These are phyloP conservation scores for Alfaro cultratus DNA, from an alignment of 2,797 vertebrate species.

Conservation along the genomic window DNA sequence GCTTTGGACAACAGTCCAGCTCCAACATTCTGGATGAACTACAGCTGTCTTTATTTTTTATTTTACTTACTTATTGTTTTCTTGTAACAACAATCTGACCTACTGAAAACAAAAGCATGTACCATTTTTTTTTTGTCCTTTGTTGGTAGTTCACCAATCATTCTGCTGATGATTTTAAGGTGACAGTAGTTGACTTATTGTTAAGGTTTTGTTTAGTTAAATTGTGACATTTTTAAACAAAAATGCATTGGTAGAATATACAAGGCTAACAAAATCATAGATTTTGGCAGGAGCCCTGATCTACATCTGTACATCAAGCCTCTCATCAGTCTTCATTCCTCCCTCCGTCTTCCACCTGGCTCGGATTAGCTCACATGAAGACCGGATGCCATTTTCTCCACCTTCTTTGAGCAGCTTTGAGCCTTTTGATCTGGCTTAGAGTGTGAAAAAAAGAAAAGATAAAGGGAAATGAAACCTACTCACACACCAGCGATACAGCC, in stretches of 20 bases:
- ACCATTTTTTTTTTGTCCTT: not conserved
- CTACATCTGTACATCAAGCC: conserved; percentile 27
- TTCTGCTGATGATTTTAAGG: not conserved
- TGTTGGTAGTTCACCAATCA: not conserved
- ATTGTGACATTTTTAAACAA: conserved; percentile 32
- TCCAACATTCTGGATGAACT: too few relatives aligned
- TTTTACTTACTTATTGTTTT: too few relatives aligned
- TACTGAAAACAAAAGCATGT: too few relatives aligned
- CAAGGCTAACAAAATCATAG: conserved; percentile 4
- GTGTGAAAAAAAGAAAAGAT: conserved; percentile 61
- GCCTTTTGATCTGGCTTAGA: conserved; percentile 68
- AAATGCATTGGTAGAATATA: conserved; percentile 5
- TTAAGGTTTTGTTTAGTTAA: not conserved
- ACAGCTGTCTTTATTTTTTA: too few relatives aligned
- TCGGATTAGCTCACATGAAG: conserved; percentile 53
- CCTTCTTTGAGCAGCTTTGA: conserved; percentile 50
- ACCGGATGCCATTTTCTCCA: conserved; percentile 48
- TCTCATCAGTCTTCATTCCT: conserved; percentile 52
- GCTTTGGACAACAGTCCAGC: too few relatives aligned
- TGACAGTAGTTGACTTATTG: not conserved
- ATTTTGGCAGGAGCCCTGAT: conserved; percentile 27
- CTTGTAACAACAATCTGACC: too few relatives aligned
- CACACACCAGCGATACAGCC: conserved; percentile 49
- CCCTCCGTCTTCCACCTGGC: conserved; percentile 54
- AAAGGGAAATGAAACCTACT: conserved; percentile 59